Base-by-base conservation (phyloP, 2,888 invertebrate genomes). In the Oscheius sp. region DNA sequence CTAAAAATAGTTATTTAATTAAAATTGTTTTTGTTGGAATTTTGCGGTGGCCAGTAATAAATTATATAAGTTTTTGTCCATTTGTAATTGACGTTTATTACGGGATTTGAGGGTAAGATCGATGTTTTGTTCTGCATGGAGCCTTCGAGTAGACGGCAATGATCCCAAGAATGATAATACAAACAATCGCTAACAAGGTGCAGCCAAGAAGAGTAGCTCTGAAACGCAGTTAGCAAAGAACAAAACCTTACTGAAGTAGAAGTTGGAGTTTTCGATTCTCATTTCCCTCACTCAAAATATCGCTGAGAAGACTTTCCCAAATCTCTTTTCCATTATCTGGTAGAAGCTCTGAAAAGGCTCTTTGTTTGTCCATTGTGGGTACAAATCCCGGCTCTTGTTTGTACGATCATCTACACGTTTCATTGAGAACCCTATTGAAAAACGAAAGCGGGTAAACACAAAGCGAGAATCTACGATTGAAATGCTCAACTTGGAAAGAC, bases 111-210 rank as follows among this genome's bases (percentile, higher is more conserved):
- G 55, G 55, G 17, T 37, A 55, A 25, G 29, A 29, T 4, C 27
- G 6, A 3, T 27, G 25, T 12, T 1, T 10, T 0, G 17, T 17
- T 12, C 29, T 29, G 27, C 66, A 67, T 15, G 55, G 42, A 12
- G 45, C 29, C 12, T 27, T 34, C 52, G 77, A 72, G 71, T 84
- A 84, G 68, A 80, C 72, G 42, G 80, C 79, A 63, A 80, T 78
- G 33, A 77, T 52, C 17, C 76, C 76, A 15, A 80, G 33, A n/a
- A 84, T 75, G 31, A 71, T 65, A n/a, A n/a, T n/a, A n/a, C n/a
- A n/a, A 31, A 82, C 61, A 29, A 73, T 52, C 8, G 66, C 39
- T 17, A 70, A 46, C 15, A 68, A 46, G 0, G 37, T 45, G 39
- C 61, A 63, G 3, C 68, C 61, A 5, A 63, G 29, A 8, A 68